Conservation (phyloP, 2,888 invertebrate genomes). For the Cheiracanthium punctorium region DNA sequence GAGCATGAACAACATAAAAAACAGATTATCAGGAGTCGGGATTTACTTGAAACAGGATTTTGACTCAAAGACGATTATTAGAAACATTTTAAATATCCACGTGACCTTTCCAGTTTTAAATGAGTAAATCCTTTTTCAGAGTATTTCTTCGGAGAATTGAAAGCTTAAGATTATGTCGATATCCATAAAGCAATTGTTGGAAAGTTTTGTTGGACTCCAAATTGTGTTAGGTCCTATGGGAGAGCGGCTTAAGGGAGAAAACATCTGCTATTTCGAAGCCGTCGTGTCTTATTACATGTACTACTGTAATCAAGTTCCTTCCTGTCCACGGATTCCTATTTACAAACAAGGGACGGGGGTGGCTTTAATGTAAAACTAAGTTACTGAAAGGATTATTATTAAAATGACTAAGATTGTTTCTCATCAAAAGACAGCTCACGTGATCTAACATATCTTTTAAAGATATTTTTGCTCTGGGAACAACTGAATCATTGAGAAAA, state of each 20-base stretch:
- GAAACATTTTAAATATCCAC: slow-evolving; percentile 70
- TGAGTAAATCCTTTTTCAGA: slow-evolving; percentile 61
- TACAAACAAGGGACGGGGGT: too few species aligned
- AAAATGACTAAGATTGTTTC: too few species aligned
- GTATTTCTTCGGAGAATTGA: slow-evolving; percentile 53
- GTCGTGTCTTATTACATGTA: not conserved
- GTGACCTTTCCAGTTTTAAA: slow-evolving; percentile 55
- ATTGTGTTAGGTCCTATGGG: not conserved
- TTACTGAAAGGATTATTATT: too few species aligned
- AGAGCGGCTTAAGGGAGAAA: not conserved
- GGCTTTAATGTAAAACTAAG: too few species aligned
- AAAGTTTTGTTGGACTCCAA: not conserved
- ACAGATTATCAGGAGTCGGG: slow-evolving; percentile 65
- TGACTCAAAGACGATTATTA: slow-evolving; percentile 67
- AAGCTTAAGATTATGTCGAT: slow-evolving; percentile 50
- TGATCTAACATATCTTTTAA: too few species aligned
- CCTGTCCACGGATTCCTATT: too few species aligned
- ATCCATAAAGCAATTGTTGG: slow-evolving; percentile 18
- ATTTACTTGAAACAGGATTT: slow-evolving; percentile 65
- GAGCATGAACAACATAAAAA: slow-evolving; percentile 65
- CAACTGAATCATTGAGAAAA: too few species aligned
- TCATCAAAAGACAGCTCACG: too few species aligned
- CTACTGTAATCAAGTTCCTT: not conserved
- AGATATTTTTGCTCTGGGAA: too few species aligned
- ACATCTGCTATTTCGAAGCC: not conserved